These are phyloP conservation scores for Scaptomyza hsui DNA, from an alignment of 1,140 invertebrate genomes.

Conservation along the genomic window DNA sequence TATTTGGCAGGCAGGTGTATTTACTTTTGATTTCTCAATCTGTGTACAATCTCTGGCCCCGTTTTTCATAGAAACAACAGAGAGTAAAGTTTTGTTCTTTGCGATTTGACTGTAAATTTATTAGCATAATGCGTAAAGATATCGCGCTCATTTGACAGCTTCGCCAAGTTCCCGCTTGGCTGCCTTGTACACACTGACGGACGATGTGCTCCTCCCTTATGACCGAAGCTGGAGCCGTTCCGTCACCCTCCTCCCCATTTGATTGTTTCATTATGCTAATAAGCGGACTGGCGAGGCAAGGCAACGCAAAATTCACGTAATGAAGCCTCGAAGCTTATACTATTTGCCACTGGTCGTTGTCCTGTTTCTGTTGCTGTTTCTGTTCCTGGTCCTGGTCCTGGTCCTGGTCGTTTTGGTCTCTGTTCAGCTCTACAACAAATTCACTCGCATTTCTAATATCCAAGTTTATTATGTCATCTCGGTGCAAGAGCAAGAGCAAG, in stretches of 20 bases:
- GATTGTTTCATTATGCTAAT: constrained; percentile 78
- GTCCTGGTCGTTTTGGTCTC: constrained; percentile 1
- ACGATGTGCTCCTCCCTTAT: constrained; percentile 27
- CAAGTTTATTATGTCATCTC: constrained; percentile 64
- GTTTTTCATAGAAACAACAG: constrained; percentile 12
- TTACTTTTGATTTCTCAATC: constrained; percentile 44
- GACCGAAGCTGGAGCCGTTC: constrained; percentile 18
- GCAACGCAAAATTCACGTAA: constrained; percentile 41
- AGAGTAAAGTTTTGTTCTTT: constrained; percentile 4
- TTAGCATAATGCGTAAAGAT: constrained; percentile 80
- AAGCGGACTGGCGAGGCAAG: constrained; percentile 51
- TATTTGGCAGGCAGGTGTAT: constrained; percentile 32
- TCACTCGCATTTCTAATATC: constrained; percentile 61
- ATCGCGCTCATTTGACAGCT: constrained; percentile 78
- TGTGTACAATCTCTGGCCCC: constrained; percentile 13
- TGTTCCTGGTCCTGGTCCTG: not conserved
- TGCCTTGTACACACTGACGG: constrained; percentile 16
- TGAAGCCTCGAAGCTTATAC: constrained; percentile 36
- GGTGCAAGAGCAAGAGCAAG: constrained; percentile 27
- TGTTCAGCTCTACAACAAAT: constrained; percentile 20
- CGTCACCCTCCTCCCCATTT: constrained; percentile 19
- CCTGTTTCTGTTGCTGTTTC: not conserved
- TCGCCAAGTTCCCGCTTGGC: constrained; percentile 53
- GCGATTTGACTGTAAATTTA: constrained; percentile 54
- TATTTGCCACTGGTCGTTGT: constrained; percentile 12